phyloP scores from a whole-genome alignment of 2,888 invertebrate species.

The Trilocha varians region DNA sequence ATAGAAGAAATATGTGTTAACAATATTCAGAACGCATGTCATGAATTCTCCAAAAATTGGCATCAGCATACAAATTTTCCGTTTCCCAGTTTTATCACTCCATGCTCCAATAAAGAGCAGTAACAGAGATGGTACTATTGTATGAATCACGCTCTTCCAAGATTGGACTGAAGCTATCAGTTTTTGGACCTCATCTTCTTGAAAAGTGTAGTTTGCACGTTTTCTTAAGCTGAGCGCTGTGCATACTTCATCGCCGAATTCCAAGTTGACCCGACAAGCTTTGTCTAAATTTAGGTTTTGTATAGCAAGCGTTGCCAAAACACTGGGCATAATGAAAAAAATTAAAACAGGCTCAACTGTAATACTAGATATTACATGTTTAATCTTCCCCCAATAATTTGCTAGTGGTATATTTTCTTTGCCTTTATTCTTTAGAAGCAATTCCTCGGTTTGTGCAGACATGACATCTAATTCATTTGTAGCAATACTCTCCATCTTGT shows the following conservation, averaged over 20 bases:
- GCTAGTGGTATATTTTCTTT: slow-evolving; percentile 37
- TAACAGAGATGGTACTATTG: slow-evolving; percentile 65
- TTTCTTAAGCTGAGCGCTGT: slow-evolving; percentile 79
- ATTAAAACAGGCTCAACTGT: slow-evolving; percentile 79
- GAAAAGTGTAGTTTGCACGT: slow-evolving; percentile 76
- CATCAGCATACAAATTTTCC: slow-evolving; percentile 74
- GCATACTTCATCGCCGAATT: slow-evolving; percentile 79
- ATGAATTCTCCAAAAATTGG: slow-evolving; percentile 72
- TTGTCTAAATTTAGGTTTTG: slow-evolving; percentile 90
- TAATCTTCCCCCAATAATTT: slow-evolving; percentile 56
- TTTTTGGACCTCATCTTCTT: slow-evolving; percentile 78
- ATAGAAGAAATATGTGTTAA: slow-evolving; percentile 71
- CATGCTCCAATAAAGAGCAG: slow-evolving; percentile 75
- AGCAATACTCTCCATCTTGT: slow-evolving; percentile 3
- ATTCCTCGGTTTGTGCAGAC: slow-evolving; percentile 25
- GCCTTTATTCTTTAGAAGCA: slow-evolving; percentile 40
- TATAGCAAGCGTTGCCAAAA: slow-evolving; percentile 80
- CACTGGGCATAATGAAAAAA: slow-evolving; percentile 77
- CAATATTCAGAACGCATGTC: slow-evolving; percentile 60
- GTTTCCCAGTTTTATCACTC: slow-evolving; percentile 73
- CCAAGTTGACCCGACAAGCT: slow-evolving; percentile 86
- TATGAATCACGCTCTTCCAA: slow-evolving; percentile 71
- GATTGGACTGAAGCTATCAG: slow-evolving; percentile 69
- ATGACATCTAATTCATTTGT: slow-evolving; percentile 34
- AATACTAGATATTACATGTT: slow-evolving; percentile 67